phyloP scores from a whole-genome alignment of 2,113 vertebrate genomes.

The Acrocephalus kingi region DNA sequence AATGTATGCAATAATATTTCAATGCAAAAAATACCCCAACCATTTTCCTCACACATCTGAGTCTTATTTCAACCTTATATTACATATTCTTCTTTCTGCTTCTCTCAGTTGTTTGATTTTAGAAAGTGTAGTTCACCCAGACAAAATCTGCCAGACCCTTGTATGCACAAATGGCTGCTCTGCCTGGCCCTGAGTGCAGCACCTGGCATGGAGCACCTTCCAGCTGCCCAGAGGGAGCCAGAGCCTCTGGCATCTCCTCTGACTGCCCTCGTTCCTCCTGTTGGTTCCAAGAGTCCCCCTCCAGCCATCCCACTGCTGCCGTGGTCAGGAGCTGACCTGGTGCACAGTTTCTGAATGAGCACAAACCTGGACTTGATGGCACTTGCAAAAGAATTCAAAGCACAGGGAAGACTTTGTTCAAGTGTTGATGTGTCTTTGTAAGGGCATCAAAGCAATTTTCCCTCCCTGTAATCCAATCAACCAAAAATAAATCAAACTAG shows the following conservation, averaged over 20 bases:
- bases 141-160: background rate
- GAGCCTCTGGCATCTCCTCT: background rate
- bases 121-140: background rate
- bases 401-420: background rate
- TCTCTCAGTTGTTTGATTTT: background rate
- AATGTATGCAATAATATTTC: background rate
- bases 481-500: background rate
- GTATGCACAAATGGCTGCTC: background rate
- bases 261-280: background rate
- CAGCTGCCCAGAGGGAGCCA: background rate
- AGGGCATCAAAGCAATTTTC: background rate
- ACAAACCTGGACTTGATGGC: background rate
- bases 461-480: background rate
- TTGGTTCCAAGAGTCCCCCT: background rate
- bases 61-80: background rate
- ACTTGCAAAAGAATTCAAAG: background rate
- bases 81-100: background rate
- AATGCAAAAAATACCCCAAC: background rate
- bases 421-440: background rate
- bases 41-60: background rate
- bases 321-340: background rate
- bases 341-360: background rate
- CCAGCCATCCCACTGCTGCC: background rate
- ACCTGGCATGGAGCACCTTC: background rate
- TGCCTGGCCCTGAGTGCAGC: background rate